Evolutionary conservation across 2,797 vertebrate species (phyloP), one percentile per base, ranked within the genome.

Genomic region (Zenarchopterus dispar): DNA sequence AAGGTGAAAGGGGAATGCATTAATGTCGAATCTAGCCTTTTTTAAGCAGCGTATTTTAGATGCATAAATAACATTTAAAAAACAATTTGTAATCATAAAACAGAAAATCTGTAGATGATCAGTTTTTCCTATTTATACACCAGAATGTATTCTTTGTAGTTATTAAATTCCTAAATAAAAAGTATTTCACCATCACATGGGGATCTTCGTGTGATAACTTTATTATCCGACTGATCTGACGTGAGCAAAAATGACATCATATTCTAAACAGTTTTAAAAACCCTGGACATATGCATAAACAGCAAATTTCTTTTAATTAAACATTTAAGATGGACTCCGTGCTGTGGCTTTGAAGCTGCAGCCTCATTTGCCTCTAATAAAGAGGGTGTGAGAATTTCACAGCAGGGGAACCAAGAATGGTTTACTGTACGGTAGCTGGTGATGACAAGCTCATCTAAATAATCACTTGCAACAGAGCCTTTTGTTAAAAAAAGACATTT

Each of bases 391-490:
- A 78, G 57, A 75, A 75, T 81, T 82, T 88, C 67, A 88, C 84
- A 84, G 85, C 64, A 74, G 77, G 74, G 75, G 78, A 76, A 67
- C 73, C 73, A 64, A 59, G 43, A 85, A 75, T 65, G 73, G 72
- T 78, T 39, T 22, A 49, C 26, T 43, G 56, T 52, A 60, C 54
- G 48, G 60, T 63, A 64, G 60, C 80, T 52, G 59, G 47, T 55
- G 59, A 73, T 83, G 82, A 88, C 75, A 87, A 80, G 79, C 88
- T 90, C 55, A 89, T 87, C 86, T 80, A 72, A 85, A 84, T 84
- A 85, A 90, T 90, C 85, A 87, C 75, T 80, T 84, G 75, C 56
- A 72, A 62, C 53, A 75, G 36, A 69, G 55, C 36, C 44, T 39
- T 69, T 71, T 67, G 58, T 84, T 45, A 49, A 73, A 86, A 75